Conservation (phyloP, 2,888 invertebrate species). For the Drosophila acutilabella region DNA sequence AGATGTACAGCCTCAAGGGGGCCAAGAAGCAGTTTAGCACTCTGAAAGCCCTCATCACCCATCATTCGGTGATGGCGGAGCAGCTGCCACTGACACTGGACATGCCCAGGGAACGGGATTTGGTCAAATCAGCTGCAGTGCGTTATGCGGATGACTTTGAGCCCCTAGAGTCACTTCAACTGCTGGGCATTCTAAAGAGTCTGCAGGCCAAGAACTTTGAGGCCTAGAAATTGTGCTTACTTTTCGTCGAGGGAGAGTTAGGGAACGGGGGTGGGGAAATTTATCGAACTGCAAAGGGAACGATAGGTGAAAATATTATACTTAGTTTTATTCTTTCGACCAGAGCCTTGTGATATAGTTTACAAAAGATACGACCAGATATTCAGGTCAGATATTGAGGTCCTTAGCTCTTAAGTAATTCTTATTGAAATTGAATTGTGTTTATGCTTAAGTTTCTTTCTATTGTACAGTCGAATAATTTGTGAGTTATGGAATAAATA, state of each 20-base stretch:
- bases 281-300: constrained; percentile 72
- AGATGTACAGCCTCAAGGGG: constrained; percentile 88
- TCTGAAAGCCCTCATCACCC: constrained; percentile 95
- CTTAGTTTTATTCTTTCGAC: constrained; percentile 36
- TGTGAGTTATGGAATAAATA: constrained; percentile 54
- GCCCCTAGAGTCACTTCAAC: constrained; percentile 88
- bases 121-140: constrained; percentile 51
- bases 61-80: constrained; percentile 99
- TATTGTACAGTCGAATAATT: constrained; percentile 48
- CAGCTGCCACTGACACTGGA: constrained; percentile 96
- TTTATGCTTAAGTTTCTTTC: constrained; percentile 52
- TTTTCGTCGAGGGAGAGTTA: background rate
- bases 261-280: constrained; percentile 10
- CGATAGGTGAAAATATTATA: constrained; percentile 69
- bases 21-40: constrained; percentile 98
- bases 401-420: constrained; percentile 33
- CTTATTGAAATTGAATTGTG: constrained; percentile 17
- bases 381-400: constrained; percentile 17
- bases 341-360: constrained; percentile 68
- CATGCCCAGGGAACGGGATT: constrained; percentile 87
- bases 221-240: constrained; percentile 37
- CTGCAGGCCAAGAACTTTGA: constrained; percentile 79
- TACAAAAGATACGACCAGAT: constrained; percentile 38
- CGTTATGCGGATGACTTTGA: constrained; percentile 90
- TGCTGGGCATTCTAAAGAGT: constrained; percentile 79